phyloP scores from a whole-genome alignment of 2,113 vertebrate species.

The Centropristis striata region DNA sequence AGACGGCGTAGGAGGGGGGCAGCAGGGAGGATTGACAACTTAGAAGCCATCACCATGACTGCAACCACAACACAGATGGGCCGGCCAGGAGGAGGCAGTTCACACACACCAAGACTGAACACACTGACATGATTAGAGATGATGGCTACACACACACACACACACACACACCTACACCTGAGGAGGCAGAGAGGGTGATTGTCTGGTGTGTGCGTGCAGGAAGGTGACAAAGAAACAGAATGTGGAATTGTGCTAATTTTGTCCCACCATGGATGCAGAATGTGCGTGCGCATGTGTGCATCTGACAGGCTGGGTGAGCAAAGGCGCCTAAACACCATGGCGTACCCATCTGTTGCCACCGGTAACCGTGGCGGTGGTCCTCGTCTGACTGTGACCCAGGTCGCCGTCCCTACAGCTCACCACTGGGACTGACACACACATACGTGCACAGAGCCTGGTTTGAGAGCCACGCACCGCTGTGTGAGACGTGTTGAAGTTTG shows the following conservation, averaged over 20 bases:
- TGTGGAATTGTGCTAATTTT: slow-evolving; percentile 70
- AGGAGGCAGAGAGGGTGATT: slow-evolving; percentile 30
- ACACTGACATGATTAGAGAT: slow-evolving; percentile 76
- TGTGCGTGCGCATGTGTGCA: slow-evolving; percentile 27
- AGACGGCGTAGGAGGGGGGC: slow-evolving; percentile 17
- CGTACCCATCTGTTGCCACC: slow-evolving; percentile 76
- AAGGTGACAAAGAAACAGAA: slow-evolving; percentile 40
- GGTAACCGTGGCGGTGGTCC: slow-evolving; percentile 69
- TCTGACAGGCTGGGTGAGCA: slow-evolving; percentile 64
- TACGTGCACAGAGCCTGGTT: not conserved
- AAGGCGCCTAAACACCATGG: slow-evolving; percentile 68
- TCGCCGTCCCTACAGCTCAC: slow-evolving; percentile 60
- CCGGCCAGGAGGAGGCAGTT: slow-evolving; percentile 74
- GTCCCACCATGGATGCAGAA: slow-evolving; percentile 52
- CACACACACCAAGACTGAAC: slow-evolving; percentile 65
- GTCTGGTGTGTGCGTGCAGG: slow-evolving; percentile 21
- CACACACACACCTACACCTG: slow-evolving; percentile 54
- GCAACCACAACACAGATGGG: slow-evolving; percentile 78
- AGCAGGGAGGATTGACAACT: slow-evolving; percentile 54
- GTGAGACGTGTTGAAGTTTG: not conserved
- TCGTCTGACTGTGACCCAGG: slow-evolving; percentile 69
- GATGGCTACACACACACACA: slow-evolving; percentile 48
- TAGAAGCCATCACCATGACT: slow-evolving; percentile 62
- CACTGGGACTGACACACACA: slow-evolving; percentile 46
- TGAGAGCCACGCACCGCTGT: slow-evolving; percentile 17